phyloP scores from a whole-genome alignment of 2,888 invertebrate species.

The Orthonychiurus folsomi region DNA sequence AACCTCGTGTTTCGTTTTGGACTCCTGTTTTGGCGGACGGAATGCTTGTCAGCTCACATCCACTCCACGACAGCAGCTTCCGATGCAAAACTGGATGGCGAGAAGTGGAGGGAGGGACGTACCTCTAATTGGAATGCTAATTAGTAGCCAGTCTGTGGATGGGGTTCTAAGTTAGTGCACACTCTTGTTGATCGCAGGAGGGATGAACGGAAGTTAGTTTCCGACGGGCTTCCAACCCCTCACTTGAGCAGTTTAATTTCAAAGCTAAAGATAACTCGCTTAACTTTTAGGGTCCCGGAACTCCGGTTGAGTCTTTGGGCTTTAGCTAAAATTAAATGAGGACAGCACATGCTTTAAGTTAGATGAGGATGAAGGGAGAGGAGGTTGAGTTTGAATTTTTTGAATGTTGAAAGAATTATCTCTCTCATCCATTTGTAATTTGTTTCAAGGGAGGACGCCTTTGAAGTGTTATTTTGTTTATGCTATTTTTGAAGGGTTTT shows the following conservation, averaged over 20 bases:
- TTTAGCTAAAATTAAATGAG: not conserved
- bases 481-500: too few relatives aligned
- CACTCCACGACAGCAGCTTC: not conserved
- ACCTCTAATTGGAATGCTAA: slow-evolving; percentile 9
- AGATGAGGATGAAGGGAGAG: not conserved
- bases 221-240: not conserved
- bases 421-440: too few relatives aligned
- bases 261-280: not conserved
- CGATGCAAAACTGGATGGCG: not conserved
- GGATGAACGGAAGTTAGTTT: too few relatives aligned
- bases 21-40: not conserved
- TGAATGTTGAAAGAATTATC: not conserved
- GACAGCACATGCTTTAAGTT: not conserved
- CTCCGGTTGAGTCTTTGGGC: not conserved
- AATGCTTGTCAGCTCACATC: not conserved
- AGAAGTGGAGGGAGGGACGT: not conserved
- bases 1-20: not conserved
- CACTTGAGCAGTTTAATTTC: not conserved
- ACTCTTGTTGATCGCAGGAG: too few relatives aligned
- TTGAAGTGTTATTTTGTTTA: too few relatives aligned
- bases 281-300: not conserved
- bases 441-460: too few relatives aligned
- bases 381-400: not conserved
- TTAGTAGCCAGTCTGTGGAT: not conserved
- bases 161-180: too few relatives aligned